phyloP scores from a whole-genome alignment of 2,888 invertebrate species.

The Caenorhabditis zanzibari region DNA sequence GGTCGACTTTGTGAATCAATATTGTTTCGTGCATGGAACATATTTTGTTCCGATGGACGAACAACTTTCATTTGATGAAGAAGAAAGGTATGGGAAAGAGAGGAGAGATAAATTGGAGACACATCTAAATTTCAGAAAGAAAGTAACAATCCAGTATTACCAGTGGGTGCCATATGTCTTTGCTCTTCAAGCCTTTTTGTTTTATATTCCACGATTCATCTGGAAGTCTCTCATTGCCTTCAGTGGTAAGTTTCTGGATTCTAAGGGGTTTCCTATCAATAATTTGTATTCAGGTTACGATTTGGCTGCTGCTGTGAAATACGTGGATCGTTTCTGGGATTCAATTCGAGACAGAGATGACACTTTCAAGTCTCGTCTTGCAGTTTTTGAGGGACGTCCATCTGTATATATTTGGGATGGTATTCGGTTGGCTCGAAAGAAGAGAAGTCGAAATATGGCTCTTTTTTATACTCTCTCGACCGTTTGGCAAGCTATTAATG shows the following conservation, averaged over 20 bases:
- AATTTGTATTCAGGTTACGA: constrained; percentile 68
- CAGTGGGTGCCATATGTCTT: constrained; percentile 83
- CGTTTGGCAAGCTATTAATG: constrained; percentile 78
- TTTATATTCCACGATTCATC: constrained; percentile 82
- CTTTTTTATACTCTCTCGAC: constrained; percentile 79
- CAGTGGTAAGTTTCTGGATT: constrained; percentile 73
- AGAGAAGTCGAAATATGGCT: constrained; percentile 74
- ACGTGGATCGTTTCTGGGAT: constrained; percentile 78
- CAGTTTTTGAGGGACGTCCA: constrained; percentile 77
- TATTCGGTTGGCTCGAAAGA: constrained; percentile 78
- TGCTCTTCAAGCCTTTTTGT: constrained; percentile 82
- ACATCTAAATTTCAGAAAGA: constrained; percentile 71
- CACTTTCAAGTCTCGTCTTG: constrained; percentile 70
- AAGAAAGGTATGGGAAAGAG: constrained; percentile 56
- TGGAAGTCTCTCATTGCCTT: constrained; percentile 80
- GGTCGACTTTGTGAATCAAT: constrained; percentile 81
- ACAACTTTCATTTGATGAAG: constrained; percentile 77
- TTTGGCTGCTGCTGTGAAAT: constrained; percentile 75
- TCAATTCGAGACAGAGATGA: constrained; percentile 67
- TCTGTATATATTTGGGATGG: constrained; percentile 82
- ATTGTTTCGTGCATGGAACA: constrained; percentile 83
- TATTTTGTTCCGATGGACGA: constrained; percentile 80
- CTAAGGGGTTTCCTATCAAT: not conserved
- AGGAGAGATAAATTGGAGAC: not conserved
- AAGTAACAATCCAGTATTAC: constrained; percentile 80